These are phyloP conservation scores for Trididemnum clinides DNA, from an alignment of 23 tunicate genomes.

Conservation along the genomic window DNA sequence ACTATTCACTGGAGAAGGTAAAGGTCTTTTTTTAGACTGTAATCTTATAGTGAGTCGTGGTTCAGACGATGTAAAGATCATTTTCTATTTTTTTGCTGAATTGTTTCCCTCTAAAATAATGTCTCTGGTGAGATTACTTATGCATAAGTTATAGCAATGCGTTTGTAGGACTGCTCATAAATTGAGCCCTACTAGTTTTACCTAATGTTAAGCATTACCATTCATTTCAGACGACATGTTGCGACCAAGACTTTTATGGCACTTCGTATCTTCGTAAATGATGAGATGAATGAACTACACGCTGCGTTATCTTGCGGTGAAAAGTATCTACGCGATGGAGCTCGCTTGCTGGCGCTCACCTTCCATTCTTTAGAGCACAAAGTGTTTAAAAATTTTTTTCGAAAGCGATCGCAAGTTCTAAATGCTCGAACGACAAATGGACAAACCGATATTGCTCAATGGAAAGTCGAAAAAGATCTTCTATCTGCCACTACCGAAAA, in stretches of 20 bases:
- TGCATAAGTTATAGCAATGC: too few relatives aligned
- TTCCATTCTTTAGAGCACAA: slow-evolving; percentile 82
- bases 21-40: too few relatives aligned
- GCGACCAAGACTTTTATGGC: slow-evolving; percentile 96
- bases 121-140: too few relatives aligned
- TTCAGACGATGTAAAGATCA: not conserved
- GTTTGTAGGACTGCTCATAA: too few relatives aligned
- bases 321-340: slow-evolving; percentile 54
- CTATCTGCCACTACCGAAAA: not conserved
- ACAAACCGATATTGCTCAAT: not conserved
- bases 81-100: not conserved
- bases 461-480: slow-evolving; percentile 1
- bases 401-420: too few relatives aligned
- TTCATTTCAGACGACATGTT: slow-evolving; percentile 67
- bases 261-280: slow-evolving; percentile 78
- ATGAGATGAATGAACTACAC: slow-evolving; percentile 80
- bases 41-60: too few relatives aligned
- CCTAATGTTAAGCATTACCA: too few relatives aligned
- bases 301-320: slow-evolving; percentile 52
- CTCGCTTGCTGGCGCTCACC: slow-evolving; percentile 44
- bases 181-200: too few relatives aligned
- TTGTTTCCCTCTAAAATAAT: not conserved
- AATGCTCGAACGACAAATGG: not conserved
- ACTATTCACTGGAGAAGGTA: too few relatives aligned
- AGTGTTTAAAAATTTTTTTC: not conserved